phyloP scores from a whole-genome alignment of 2,113 vertebrate species.

The Mastomys coucha region DNA sequence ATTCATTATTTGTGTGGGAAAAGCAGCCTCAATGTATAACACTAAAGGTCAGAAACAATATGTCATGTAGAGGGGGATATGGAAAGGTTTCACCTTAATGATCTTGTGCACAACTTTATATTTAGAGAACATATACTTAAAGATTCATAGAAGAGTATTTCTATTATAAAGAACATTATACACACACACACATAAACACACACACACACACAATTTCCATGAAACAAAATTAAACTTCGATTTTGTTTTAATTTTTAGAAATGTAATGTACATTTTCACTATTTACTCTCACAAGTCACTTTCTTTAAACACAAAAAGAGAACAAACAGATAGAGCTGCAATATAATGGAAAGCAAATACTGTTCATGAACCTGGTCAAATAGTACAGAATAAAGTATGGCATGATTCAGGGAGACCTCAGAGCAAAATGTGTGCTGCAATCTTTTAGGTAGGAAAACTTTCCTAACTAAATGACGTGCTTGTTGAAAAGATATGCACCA shows the following conservation, averaged over 20 bases:
- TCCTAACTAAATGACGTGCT: background rate
- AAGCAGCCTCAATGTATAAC: background rate
- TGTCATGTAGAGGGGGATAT: background rate
- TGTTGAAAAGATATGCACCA: background rate
- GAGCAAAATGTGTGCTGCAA: background rate
- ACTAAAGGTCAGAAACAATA: background rate
- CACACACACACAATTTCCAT: background rate
- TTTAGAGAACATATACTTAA: background rate
- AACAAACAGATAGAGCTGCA: conserved; percentile 61
- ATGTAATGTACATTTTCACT: conserved; percentile 11
- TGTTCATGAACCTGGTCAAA: background rate
- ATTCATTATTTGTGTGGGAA: background rate
- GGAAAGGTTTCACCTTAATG: background rate
- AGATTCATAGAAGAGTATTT: background rate
- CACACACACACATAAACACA: background rate
- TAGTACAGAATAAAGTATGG: background rate
- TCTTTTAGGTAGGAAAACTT: background rate
- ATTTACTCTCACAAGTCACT: conserved; percentile 36
- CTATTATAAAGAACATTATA: background rate
- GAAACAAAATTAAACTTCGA: conserved; percentile 9
- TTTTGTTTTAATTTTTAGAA: conserved; percentile 50
- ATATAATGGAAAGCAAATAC: conserved; percentile 64
- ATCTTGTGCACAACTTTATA: background rate
- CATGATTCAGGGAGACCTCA: background rate
- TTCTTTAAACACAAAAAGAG: conserved; percentile 59